These are phyloP conservation scores for Meteorus cinctellus DNA, from an alignment of 2,888 invertebrate species.

Conservation along the genomic window DNA sequence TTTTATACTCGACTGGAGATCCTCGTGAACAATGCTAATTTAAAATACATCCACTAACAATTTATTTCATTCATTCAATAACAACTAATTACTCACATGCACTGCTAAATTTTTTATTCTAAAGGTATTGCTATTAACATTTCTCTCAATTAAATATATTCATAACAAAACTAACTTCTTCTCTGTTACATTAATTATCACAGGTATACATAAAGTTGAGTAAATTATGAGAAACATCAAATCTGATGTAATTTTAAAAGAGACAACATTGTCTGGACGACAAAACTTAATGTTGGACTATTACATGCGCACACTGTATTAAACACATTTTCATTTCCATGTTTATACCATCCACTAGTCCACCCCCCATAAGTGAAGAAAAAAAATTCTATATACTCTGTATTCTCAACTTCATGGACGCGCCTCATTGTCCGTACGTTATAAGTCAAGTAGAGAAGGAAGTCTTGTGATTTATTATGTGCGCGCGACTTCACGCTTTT, in stretches of 20 bases:
- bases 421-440: conserved; percentile 34
- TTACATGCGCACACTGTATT: background rate
- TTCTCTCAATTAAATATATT: background rate
- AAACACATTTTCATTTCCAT: background rate
- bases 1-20: too few species aligned
- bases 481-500: conserved; percentile 36
- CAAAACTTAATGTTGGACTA: conserved; percentile 8
- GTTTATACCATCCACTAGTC: background rate
- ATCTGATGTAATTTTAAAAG: background rate
- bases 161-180: background rate
- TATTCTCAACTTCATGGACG: conserved; percentile 1
- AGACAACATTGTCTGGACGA: conserved; percentile 18
- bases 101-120: too few species aligned
- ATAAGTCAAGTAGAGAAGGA: conserved; percentile 24
- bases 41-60: too few species aligned
- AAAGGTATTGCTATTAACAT: too few species aligned
- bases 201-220: background rate
- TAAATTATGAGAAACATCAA: conserved; percentile 15
- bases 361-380: conserved; percentile 33
- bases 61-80: too few species aligned
- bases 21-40: too few species aligned
- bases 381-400: background rate
- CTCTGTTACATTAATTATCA: background rate
- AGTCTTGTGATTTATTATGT: conserved; percentile 40
- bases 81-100: too few species aligned